These are phyloP conservation scores for Parazoanthus atlanticus DNA, from an alignment of 92 coral and sea anemone genomes.

Conservation along the genomic window DNA sequence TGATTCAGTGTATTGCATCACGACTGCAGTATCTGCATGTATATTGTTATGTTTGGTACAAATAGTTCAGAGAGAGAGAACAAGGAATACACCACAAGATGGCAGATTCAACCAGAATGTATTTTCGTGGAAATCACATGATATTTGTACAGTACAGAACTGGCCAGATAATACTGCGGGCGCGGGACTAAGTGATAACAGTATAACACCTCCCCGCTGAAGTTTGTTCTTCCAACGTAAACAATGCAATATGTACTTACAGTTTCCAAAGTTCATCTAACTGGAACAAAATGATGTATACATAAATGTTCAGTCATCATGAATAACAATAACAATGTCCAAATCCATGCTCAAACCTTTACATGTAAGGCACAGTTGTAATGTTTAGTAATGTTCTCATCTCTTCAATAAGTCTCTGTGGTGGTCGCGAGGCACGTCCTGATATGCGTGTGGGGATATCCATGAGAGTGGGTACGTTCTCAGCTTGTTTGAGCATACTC, in stretches of 20 bases:
- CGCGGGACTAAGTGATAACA: not conserved
- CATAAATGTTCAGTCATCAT: no score
- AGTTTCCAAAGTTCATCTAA: not conserved
- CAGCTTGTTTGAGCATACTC: not conserved
- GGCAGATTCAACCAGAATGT: no score
- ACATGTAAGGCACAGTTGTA: not conserved
- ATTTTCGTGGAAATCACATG: no score
- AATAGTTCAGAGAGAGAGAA: no score
- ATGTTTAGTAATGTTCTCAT: not conserved
- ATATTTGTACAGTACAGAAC: no score
- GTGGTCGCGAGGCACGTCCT: not conserved
- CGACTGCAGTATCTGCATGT: no score
- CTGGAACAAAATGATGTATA: not conserved
- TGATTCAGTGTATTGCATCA: no score
- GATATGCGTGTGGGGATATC: not conserved
- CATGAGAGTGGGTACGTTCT: no score
- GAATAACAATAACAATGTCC: not conserved
- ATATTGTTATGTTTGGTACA: no score
- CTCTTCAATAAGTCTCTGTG: not conserved
- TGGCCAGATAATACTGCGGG: not conserved
- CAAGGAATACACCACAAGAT: no score
- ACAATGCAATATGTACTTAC: not conserved
- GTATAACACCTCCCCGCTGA: not conserved
- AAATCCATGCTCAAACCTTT: no score
- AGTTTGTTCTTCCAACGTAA: not conserved